These are phyloP conservation scores for Cecropterus lyciades DNA, from an alignment of 1,140 invertebrate species.

Conservation along the genomic window DNA sequence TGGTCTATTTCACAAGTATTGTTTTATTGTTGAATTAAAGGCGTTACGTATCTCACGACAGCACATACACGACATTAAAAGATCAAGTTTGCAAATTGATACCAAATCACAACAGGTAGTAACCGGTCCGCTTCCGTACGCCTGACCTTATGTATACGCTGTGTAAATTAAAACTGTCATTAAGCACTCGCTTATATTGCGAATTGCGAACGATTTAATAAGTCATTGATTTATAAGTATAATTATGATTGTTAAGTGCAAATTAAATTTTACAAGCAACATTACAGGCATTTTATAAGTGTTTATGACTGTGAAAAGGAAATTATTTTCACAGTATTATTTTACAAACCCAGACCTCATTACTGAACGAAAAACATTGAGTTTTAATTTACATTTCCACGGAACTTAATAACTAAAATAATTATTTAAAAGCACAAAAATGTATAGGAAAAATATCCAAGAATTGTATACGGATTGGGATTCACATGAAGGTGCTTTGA, in stretches of 20 bases:
- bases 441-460: too few relatives aligned
- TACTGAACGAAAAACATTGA: too few relatives aligned
- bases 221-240: conserved; percentile 14
- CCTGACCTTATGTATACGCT: conserved; percentile 16
- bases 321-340: not conserved
- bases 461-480: too few relatives aligned
- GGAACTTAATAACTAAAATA: too few relatives aligned
- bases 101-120: conserved; percentile 4
- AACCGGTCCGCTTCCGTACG: conserved; percentile 20
- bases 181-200: conserved; percentile 1
- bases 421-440: too few relatives aligned
- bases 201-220: conserved; percentile 13
- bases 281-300: not conserved
- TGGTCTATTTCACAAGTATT: too few relatives aligned
- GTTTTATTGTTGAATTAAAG: too few relatives aligned
- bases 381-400: too few relatives aligned
- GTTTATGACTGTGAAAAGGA: not conserved
- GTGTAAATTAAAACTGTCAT: conserved; percentile 13
- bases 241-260: not conserved
- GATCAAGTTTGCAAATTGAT: conserved; percentile 19
- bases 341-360: too few relatives aligned
- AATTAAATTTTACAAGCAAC: too few relatives aligned
- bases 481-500: too few relatives aligned
- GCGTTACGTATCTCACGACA: too few relatives aligned
- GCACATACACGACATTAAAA: not conserved